Percentiles rank a stretch among this genome's conserved stretches.
phyloP scores from a whole-genome alignment of 2,888 invertebrate genomes.

The Psylliodes chrysocephalus region DNA sequence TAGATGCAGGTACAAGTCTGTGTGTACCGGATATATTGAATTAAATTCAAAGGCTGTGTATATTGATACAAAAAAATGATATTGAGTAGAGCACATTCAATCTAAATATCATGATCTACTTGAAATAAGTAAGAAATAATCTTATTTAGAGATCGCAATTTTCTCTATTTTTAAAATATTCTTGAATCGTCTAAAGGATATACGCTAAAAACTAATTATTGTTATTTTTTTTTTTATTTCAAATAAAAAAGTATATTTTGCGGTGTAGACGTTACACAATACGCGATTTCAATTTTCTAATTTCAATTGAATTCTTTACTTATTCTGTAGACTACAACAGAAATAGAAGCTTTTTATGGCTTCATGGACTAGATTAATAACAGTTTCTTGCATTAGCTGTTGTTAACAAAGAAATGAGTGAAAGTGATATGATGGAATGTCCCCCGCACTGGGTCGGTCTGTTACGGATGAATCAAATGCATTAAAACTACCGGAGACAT shows the following conservation, averaged over 20 bases:
- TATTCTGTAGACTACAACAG: neutral
- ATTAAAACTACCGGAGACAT: neutral
- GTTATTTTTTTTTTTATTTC: too few relatives aligned
- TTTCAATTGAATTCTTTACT: slow-evolving; percentile 7
- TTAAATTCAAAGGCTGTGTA: too few relatives aligned
- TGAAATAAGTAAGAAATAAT: too few relatives aligned
- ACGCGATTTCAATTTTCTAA: slow-evolving; percentile 5
- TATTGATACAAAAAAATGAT: too few relatives aligned
- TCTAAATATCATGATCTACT: too few relatives aligned
- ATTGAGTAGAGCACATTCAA: too few relatives aligned
- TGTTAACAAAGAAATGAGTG: slow-evolving; percentile 1
- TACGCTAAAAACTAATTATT: too few relatives aligned
- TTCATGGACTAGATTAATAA: slow-evolving; percentile 9
- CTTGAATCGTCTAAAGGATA: too few relatives aligned
- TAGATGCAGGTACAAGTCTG: too few relatives aligned
- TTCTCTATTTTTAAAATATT: too few relatives aligned
- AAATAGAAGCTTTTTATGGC: slow-evolving; percentile 2
- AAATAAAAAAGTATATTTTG: neutral
- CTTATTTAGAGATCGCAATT: too few relatives aligned
- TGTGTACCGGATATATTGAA: too few relatives aligned
- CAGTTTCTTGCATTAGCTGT: slow-evolving; percentile 1
- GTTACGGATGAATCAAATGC: neutral
- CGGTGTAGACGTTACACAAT: neutral
- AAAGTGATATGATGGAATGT: slow-evolving; percentile 4
- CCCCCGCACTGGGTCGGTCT: neutral